phyloP scores from a whole-genome alignment of 2,888 invertebrate genomes.

The Drosophila emarginata region DNA sequence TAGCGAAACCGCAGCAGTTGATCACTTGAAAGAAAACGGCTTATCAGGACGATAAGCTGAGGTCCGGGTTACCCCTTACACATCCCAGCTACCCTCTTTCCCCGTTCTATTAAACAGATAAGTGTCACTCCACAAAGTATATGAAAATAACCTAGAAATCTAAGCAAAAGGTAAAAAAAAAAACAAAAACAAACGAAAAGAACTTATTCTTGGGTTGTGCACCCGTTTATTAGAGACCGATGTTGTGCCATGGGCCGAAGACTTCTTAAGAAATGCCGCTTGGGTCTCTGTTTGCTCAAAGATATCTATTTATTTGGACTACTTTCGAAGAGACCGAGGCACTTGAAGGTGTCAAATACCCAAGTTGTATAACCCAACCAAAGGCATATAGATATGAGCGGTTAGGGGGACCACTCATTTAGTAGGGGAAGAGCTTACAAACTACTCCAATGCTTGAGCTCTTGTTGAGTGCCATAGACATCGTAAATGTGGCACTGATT shows the following conservation, averaged over 20 bases:
- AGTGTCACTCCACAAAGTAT: conserved; percentile 59
- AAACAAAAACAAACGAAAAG: background rate
- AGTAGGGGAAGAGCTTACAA: conserved; percentile 17
- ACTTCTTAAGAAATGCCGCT: conserved; percentile 15
- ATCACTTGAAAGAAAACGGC: conserved; percentile 48
- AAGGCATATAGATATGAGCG: conserved; percentile 32
- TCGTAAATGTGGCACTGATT: conserved; percentile 63
- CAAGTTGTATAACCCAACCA: conserved; percentile 58
- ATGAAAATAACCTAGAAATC: conserved; percentile 21
- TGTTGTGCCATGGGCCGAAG: background rate
- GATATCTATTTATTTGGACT: conserved; percentile 65
- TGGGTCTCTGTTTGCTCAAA: conserved; percentile 30
- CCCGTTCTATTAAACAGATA: conserved; percentile 56
- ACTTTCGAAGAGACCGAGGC: conserved; percentile 48
- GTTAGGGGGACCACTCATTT: conserved; percentile 14
- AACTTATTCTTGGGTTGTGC: conserved; percentile 12
- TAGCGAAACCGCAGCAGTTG: conserved; percentile 25
- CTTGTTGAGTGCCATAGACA: conserved; percentile 53
- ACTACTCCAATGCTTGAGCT: conserved; percentile 49
- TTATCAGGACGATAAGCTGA: conserved; percentile 67
- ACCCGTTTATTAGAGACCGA: conserved; percentile 16
- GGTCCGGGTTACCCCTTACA: conserved; percentile 35
- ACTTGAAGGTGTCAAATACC: conserved; percentile 66
- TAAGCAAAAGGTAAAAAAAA: conserved; percentile 7
- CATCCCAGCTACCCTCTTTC: background rate